phyloP scores from a whole-genome alignment of 1,140 invertebrate species.

The Capitella teleta region DNA sequence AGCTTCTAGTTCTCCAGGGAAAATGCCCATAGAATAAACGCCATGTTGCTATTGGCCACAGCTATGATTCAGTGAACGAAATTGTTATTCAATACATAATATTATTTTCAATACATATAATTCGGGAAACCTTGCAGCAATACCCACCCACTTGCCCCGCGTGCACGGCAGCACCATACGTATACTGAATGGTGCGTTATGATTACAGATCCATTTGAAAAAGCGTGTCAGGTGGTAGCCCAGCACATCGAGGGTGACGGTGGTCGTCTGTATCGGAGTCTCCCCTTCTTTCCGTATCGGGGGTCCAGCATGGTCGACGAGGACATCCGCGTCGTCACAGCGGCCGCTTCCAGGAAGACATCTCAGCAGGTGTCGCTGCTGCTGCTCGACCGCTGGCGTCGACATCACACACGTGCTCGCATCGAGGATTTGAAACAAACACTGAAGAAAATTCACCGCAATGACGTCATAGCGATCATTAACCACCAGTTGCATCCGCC shows the following conservation, averaged over 20 bases:
- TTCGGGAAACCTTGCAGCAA: too few species aligned
- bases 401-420: not conserved
- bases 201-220: constrained; percentile 20
- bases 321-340: constrained; percentile 24
- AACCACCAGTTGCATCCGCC: too few species aligned
- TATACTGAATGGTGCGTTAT: not conserved
- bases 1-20: too few species aligned
- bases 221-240: constrained; percentile 20
- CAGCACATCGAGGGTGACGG: constrained; percentile 20
- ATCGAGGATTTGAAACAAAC: not conserved
- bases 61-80: not conserved
- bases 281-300: constrained; percentile 24
- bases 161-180: not conserved
- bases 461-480: too few species aligned
- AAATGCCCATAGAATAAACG: not conserved
- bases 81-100: too few species aligned
- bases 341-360: too few species aligned
- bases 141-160: not conserved
- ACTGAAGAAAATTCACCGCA: not conserved
- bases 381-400: not conserved
- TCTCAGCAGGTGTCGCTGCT: not conserved
- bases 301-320: constrained; percentile 23
- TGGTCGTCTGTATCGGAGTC: constrained; percentile 19
- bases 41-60: not conserved
- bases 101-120: too few species aligned